Evolutionary conservation across 2,888 invertebrate genomes (phyloP).

Genomic region (Salticus scenicus): DNA sequence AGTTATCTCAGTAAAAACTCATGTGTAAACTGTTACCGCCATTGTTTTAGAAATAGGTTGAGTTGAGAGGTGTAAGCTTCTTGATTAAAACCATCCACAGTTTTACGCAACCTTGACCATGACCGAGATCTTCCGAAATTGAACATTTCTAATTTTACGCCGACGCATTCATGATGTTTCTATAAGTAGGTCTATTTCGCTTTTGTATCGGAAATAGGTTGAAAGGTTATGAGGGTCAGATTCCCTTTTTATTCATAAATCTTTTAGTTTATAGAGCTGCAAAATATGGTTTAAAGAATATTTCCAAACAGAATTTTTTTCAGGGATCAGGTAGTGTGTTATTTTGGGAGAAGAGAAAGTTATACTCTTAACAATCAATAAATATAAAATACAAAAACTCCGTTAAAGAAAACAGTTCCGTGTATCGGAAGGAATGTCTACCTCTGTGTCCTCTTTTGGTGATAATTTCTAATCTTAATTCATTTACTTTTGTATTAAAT

Average conservation of each 20-base stretch:
- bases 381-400: too few relatives aligned
- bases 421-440: too few relatives aligned
- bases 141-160: not conserved
- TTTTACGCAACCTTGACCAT: not conserved
- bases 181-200: not conserved
- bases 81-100: not conserved
- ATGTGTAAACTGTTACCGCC: not conserved
- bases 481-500: too few relatives aligned
- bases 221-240: not conserved
- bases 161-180: not conserved
- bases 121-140: not conserved
- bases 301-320: too few relatives aligned
- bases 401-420: too few relatives aligned
- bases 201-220: constrained; percentile 3
- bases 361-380: too few relatives aligned
- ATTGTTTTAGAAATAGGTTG: constrained; percentile 10
- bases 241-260: not conserved
- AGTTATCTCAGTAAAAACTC: not conserved
- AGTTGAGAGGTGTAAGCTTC: constrained; percentile 1
- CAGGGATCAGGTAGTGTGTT: too few relatives aligned
- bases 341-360: too few relatives aligned
- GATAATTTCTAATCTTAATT: too few relatives aligned
- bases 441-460: too few relatives aligned
- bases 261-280: too few relatives aligned
- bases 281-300: too few relatives aligned